Base-by-base conservation (phyloP, 2,797 vertebrate species). In the Gephyroberyx darwinii region DNA sequence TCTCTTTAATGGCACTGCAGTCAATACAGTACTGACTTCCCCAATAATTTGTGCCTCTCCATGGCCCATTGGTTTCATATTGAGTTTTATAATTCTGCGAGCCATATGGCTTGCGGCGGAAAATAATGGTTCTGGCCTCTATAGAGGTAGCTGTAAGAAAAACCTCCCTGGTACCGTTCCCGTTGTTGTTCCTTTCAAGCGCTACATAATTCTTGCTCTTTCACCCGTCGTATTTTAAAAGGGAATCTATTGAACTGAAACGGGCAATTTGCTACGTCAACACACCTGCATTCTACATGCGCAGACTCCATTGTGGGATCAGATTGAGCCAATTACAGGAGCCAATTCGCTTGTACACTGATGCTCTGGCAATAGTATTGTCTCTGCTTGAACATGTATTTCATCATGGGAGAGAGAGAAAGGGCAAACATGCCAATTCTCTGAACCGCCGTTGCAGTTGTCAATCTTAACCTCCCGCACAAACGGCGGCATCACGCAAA, bases 1-100 rank as follows among this genome's bases (percentile, higher is more conserved):
- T 81, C 77, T 72, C 67, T 84, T 74, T 80, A 85, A 86, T 84
- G 74, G 77, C 26, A 30, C 56, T 48, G 62, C 70, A 73, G 76
- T 87, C 84, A 69, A 86, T 82, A 75, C 55, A 68, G 52, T 66
- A 73, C 65, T 76, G 68, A 74, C 74, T 81, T 78, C 50, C 59
- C 20, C 62, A 57, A 75, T 82, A 78, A 78, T 84, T 72, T 85
- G 64, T 58, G 64, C 51, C 60, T 76, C 74, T 72, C 45, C 64
- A 68, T 59, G 64, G 69, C 79, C 88, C 83, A 87, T 88, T 84
- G 80, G 57, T 61, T 83, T 85, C 66, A 76, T 78, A 82, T 86
- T 80, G 77, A 74, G 61, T 84, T 90, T 81, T 69, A 66, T 77
- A 78, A 84, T 81, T 85, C 63, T 71, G 55, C 60, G 58, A 84